Evolutionary conservation across 2,888 invertebrate species (phyloP).

Genomic region (Andrena praecox): DNA sequence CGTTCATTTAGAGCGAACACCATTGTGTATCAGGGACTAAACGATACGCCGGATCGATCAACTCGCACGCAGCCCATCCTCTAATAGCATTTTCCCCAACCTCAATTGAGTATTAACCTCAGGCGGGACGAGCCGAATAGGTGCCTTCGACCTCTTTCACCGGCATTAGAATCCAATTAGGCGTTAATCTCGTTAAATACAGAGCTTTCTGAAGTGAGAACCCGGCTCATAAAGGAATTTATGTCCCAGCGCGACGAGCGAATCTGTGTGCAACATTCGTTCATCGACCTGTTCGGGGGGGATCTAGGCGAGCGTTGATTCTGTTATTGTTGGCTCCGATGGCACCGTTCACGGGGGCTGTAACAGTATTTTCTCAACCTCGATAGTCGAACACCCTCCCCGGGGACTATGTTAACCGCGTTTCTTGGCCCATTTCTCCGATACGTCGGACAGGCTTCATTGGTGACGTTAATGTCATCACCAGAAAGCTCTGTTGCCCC

Average conservation of each 20-base stretch:
- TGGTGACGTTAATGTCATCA: slow-evolving; percentile 1
- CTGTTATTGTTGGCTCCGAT: slow-evolving; percentile 30
- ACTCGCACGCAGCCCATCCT: slow-evolving; percentile 67
- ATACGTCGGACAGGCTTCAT: background rate
- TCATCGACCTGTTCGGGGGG: background rate
- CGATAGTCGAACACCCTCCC: slow-evolving; percentile 14
- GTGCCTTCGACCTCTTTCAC: slow-evolving; percentile 39
- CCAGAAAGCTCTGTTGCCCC: background rate
- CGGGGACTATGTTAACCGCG: background rate
- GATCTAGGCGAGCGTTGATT: slow-evolving; percentile 23
- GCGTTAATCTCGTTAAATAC: slow-evolving; percentile 41
- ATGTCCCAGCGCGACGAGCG: background rate
- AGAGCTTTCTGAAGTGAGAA: background rate
- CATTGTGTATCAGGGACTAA: slow-evolving; percentile 22
- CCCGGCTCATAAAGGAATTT: background rate
- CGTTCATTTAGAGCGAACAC: slow-evolving; percentile 36
- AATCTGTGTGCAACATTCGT: background rate
- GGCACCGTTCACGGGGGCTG: background rate
- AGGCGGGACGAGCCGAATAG: slow-evolving; percentile 47
- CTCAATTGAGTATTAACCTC: slow-evolving; percentile 77
- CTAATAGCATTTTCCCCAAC: slow-evolving; percentile 67
- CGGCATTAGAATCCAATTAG: slow-evolving; percentile 49
- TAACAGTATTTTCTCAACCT: slow-evolving; percentile 42
- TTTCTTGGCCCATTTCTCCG: slow-evolving; percentile 11
- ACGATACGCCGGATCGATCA: slow-evolving; percentile 44